Evolutionary conservation across 2,888 invertebrate species (phyloP).

Genomic region (Tetramorium bicarinatum): DNA sequence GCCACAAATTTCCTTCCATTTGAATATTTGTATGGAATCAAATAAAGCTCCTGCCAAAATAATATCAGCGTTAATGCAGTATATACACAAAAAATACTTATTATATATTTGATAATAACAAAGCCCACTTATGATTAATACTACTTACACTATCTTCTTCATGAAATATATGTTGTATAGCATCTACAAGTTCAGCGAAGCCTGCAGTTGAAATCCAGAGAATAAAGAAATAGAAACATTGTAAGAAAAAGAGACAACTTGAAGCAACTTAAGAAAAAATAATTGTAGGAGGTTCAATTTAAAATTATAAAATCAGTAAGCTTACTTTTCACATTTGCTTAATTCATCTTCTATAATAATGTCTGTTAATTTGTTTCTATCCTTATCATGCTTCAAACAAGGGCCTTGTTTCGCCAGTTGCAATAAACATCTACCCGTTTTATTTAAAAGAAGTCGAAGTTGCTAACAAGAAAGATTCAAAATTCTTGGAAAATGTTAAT

Average conservation of each 20-base stretch:
- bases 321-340: constrained; percentile 14
- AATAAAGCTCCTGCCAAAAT: not conserved
- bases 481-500: not conserved
- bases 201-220: not conserved
- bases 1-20: not conserved
- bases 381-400: not conserved
- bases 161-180: not conserved
- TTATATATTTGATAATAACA: not conserved
- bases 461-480: not conserved
- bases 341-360: constrained; percentile 23
- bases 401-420: constrained; percentile 15
- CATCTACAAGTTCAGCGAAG: not conserved
- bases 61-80: not conserved
- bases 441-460: constrained; percentile 12
- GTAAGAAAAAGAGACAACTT: not conserved
- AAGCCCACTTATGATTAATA: not conserved
- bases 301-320: constrained; percentile 7
- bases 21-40: not conserved
- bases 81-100: not conserved
- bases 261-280: not conserved
- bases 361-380: constrained; percentile 11
- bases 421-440: not conserved
- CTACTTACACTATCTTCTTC: constrained; percentile 21
- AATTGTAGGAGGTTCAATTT: not conserved
- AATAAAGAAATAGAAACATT: not conserved